A percentile compares a stretch with the other conserved stretches of the same genome.
Evolutionary conservation across 2,888 invertebrate species (phyloP).

Genomic region (Ormyrus nitidulus): DNA sequence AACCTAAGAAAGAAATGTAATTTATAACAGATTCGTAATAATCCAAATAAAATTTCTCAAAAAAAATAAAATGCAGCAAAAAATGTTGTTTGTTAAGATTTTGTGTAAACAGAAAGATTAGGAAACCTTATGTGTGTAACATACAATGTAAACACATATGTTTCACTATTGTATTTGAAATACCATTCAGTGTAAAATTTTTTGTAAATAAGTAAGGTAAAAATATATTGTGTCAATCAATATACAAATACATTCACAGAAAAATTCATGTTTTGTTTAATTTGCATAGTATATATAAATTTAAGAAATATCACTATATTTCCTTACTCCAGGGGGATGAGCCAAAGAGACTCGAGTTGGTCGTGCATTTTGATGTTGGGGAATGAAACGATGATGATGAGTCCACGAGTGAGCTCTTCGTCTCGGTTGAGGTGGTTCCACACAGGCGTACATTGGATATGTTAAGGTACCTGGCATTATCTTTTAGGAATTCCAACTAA

Average conservation of each 20-base stretch:
- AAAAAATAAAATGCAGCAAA: neutral
- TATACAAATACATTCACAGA: neutral
- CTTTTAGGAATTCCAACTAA: conserved; percentile 29
- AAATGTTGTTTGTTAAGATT: conserved; percentile 12
- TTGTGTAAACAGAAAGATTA: conserved; percentile 13
- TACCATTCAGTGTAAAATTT: neutral
- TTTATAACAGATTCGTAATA: neutral
- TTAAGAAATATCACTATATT: conserved; percentile 16
- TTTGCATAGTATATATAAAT: neutral
- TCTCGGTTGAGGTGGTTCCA: conserved; percentile 67
- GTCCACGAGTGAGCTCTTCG: conserved; percentile 70
- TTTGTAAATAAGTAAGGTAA: neutral
- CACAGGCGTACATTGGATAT: conserved; percentile 71
- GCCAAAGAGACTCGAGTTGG: conserved; percentile 67
- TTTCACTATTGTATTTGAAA: conserved; percentile 8
- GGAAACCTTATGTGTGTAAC: conserved; percentile 4
- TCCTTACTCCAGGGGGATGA: conserved; percentile 48
- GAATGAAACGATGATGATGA: conserved; percentile 57
- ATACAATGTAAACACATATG: conserved; percentile 23
- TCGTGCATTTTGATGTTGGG: conserved; percentile 61
- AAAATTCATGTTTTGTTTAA: neutral
- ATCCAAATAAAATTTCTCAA: neutral
- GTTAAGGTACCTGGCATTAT: conserved; percentile 72
- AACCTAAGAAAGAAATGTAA: neutral
- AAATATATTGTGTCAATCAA: neutral